These are phyloP conservation scores for Sesamia nonagrioides DNA, from an alignment of 1,140 invertebrate genomes.

Conservation along the genomic window DNA sequence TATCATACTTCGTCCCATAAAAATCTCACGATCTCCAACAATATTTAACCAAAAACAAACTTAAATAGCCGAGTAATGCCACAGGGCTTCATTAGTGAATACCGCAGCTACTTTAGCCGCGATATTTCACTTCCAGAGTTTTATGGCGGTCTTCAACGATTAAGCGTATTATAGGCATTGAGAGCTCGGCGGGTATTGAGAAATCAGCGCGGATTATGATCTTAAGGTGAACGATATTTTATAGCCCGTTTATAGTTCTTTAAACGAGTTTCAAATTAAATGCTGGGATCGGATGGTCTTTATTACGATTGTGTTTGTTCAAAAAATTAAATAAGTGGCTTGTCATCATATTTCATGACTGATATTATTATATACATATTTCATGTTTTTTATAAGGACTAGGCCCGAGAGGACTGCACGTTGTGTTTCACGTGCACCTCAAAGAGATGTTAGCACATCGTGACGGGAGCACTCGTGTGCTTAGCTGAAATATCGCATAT, in stretches of 20 bases:
- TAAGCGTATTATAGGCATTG: conserved; percentile 15
- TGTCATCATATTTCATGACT: too few relatives aligned
- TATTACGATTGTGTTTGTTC: not conserved
- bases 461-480: too few relatives aligned
- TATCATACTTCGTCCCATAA: not conserved
- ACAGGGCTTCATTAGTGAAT: conserved; percentile 34
- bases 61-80: conserved; percentile 7
- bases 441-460: too few relatives aligned
- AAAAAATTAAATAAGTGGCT: not conserved
- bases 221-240: conserved; percentile 10
- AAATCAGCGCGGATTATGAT: conserved; percentile 39
- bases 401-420: too few relatives aligned
- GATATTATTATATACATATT: too few relatives aligned
- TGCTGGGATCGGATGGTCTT: not conserved
- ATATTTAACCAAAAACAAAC: not conserved
- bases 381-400: too few relatives aligned
- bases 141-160: conserved; percentile 32
- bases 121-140: conserved; percentile 26
- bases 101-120: not conserved
- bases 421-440: too few relatives aligned
- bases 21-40: not conserved
- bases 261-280: not conserved
- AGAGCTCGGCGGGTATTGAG: not conserved
- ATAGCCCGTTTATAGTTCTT: conserved; percentile 3
- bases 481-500: too few relatives aligned